Percentiles rank a stretch among this genome's conserved stretches.
Evolutionary conservation across 2,113 vertebrate species (phyloP).

Genomic region (Hymenochirus boettgeri): DNA sequence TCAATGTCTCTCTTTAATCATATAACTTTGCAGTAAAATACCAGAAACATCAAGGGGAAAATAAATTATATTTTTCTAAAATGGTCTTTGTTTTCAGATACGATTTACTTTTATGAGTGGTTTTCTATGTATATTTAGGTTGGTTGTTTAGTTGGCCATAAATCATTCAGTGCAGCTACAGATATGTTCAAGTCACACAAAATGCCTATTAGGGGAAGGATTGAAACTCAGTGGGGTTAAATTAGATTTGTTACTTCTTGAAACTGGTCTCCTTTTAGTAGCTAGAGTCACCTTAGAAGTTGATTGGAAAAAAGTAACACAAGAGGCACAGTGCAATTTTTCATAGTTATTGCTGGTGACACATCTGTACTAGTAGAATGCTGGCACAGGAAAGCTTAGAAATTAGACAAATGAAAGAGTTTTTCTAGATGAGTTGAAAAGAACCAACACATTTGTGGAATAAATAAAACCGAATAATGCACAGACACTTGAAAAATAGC

Average conservation of each 20-base stretch:
- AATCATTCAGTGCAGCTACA: constrained; percentile 49
- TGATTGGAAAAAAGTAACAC: constrained; percentile 49
- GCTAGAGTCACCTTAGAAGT: constrained; percentile 50
- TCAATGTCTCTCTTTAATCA: not conserved
- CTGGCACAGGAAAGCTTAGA: constrained; percentile 54
- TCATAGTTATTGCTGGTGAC: constrained; percentile 85
- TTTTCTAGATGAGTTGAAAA: constrained; percentile 53
- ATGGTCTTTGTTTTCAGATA: not conserved
- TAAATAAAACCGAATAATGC: constrained; percentile 51
- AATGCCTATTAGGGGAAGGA: constrained; percentile 56
- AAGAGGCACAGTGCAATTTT: constrained; percentile 71
- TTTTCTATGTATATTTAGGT: constrained; percentile 43
- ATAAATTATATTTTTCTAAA: not conserved
- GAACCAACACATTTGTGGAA: constrained; percentile 45
- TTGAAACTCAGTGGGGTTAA: constrained; percentile 60
- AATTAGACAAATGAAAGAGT: constrained; percentile 60
- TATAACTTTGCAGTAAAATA: not conserved
- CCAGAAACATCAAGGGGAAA: not conserved
- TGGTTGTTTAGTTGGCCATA: constrained; percentile 41
- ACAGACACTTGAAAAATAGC: constrained; percentile 44
- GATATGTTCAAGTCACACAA: constrained; percentile 53
- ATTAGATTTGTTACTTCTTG: constrained; percentile 68
- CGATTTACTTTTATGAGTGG: not conserved
- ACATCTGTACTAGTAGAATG: constrained; percentile 70
- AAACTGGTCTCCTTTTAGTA: constrained; percentile 61